These are phyloP conservation scores for Pelobates fuscus DNA, from an alignment of 2,113 vertebrate genomes.

Conservation along the genomic window DNA sequence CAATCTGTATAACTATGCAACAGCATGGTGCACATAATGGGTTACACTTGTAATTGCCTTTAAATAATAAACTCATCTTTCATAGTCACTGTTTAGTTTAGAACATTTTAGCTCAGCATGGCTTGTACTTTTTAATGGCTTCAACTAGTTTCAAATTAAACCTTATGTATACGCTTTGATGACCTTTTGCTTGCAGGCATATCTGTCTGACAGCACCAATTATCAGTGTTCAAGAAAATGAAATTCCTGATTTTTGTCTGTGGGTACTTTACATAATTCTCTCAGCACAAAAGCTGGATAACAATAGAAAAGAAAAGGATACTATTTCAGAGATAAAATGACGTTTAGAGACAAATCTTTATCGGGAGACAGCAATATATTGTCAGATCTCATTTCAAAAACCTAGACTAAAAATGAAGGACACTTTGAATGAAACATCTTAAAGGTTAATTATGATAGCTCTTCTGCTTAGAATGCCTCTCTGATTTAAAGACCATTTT, in stretches of 20 bases:
- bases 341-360: conserved; percentile 41
- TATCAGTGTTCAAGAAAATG: conserved; percentile 34
- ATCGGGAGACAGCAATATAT: conserved; percentile 34
- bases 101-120: conserved; percentile 31
- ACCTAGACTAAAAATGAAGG: conserved; percentile 47
- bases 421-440: conserved; percentile 43
- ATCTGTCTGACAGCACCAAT: conserved; percentile 47
- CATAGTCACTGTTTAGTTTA: conserved; percentile 36
- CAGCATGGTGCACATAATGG: neutral
- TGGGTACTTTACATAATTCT: conserved; percentile 20
- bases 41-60: conserved; percentile 23
- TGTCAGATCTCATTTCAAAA: conserved; percentile 20
- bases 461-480: neutral
- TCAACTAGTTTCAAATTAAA: conserved; percentile 39
- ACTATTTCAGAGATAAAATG: conserved; percentile 19
- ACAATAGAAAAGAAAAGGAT: conserved; percentile 18
- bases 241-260: conserved; percentile 29
- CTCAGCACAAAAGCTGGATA: conserved; percentile 35
- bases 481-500: conserved; percentile 1
- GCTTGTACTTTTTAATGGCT: conserved; percentile 30
- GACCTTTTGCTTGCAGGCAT: conserved; percentile 48
- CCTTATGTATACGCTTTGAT: conserved; percentile 34
- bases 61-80: conserved; percentile 42
- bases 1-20: neutral
- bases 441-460: conserved; percentile 43